phyloP scores from a whole-genome alignment of 2,113 vertebrate genomes.

The Nannobrachium achirus region DNA sequence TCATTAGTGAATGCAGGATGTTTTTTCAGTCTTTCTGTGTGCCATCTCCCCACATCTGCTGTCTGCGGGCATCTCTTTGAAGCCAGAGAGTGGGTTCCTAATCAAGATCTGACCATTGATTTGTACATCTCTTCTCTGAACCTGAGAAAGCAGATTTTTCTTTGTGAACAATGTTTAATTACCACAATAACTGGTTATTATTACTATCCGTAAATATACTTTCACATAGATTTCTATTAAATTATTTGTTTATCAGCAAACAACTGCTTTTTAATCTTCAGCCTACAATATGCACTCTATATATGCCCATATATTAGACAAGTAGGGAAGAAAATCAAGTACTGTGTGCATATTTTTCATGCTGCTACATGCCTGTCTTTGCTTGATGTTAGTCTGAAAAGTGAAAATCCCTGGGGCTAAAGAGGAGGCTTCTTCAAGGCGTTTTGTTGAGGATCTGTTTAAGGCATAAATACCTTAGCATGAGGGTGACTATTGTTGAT shows the following conservation, averaged over 20 bases:
- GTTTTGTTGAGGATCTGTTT: constrained; percentile 36
- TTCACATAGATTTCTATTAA: neutral
- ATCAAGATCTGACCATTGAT: constrained; percentile 56
- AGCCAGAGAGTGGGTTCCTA: constrained; percentile 50
- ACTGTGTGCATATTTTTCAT: constrained; percentile 80
- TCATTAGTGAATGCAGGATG: constrained; percentile 69
- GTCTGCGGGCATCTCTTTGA: constrained; percentile 44
- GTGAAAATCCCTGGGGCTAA: constrained; percentile 68
- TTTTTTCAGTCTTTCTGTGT: constrained; percentile 61
- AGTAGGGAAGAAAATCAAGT: constrained; percentile 64
- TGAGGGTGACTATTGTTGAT: constrained; percentile 25
- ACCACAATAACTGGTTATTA: neutral
- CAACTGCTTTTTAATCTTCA: neutral
- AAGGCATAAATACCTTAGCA: constrained; percentile 17
- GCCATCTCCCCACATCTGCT: constrained; percentile 51
- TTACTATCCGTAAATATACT: neutral
- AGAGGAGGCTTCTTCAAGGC: constrained; percentile 50
- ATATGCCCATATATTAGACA: constrained; percentile 38
- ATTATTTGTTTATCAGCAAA: too few species aligned
- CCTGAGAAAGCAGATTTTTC: constrained; percentile 6
- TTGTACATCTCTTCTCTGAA: constrained; percentile 28
- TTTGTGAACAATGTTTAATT: neutral
- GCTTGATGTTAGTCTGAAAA: constrained; percentile 66
- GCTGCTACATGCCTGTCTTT: constrained; percentile 79
- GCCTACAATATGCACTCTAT: neutral